Conservation (phyloP, 2,888 invertebrate species). For the Zele albiditarsus region DNA sequence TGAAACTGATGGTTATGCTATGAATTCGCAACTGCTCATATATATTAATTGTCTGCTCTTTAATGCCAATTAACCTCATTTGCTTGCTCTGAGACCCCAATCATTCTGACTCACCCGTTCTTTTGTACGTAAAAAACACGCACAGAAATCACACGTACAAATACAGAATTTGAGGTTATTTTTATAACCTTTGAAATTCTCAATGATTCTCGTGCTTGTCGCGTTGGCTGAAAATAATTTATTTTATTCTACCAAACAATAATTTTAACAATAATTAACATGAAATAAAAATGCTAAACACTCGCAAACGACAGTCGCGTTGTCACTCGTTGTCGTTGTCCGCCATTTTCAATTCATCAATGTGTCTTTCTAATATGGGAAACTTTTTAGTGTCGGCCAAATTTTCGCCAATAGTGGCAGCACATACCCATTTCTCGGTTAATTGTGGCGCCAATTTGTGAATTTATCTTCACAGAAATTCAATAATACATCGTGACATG, state of each 20-base stretch:
- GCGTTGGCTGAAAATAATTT: conserved; percentile 25
- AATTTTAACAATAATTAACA: conserved; percentile 43
- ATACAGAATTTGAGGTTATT: conserved; percentile 7
- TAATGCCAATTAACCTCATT: conserved; percentile 64
- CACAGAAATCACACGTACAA: conserved; percentile 22
- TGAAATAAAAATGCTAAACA: conserved; percentile 61
- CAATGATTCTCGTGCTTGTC: conserved; percentile 4
- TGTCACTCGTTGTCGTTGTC: conserved; percentile 66
- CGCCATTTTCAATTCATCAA: conserved; percentile 62
- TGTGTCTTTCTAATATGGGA: neutral
- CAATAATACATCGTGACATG: too few species aligned
- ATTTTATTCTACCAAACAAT: conserved; percentile 41
- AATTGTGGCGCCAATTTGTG: too few species aligned
- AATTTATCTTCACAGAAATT: too few species aligned
- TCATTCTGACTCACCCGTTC: conserved; percentile 52
- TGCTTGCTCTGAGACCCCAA: conserved; percentile 50
- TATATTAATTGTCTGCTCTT: conserved; percentile 60
- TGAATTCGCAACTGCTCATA: conserved; percentile 43
- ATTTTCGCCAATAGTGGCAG: too few species aligned
- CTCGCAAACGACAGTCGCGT: conserved; percentile 62
- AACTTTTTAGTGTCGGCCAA: neutral
- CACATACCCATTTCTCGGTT: too few species aligned
- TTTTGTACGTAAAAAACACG: conserved; percentile 25
- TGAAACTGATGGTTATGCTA: conserved; percentile 41
- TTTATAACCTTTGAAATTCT: neutral